Base-by-base conservation (phyloP, 2,113 vertebrate species). In the Hydrochoerus hydrochaeris region DNA sequence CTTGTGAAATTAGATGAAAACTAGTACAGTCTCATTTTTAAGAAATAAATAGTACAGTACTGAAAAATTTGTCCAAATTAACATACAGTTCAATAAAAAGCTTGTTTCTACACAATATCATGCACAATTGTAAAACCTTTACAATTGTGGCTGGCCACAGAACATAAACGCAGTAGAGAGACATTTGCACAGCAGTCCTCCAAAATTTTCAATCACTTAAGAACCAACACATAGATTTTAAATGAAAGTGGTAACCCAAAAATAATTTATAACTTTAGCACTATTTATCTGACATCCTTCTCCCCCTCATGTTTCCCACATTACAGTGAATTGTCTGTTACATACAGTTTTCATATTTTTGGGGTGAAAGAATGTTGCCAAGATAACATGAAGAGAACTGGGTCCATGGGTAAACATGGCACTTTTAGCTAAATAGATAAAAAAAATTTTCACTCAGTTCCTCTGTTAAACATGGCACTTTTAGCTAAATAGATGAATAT, bases 371-470 rank as follows among this genome's bases (percentile, higher is more conserved):
- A 97, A 95, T 49, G 49, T 16, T 86, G 58, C 35, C 54, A 82
- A 95, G 16, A 80, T 0, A 0, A 41, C 90, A 95, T 88, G 35
- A 97, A 96, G 67, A 98, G 46, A 97, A 82, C 49, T 88, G 92
- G 87, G 46, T 80, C 84, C 63, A 90, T 73, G 49, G 77, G 92
- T 92, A 96, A 98, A 98, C 98, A 96, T 54, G 89, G 90, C 95
- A 98, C 97, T 97, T 97, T 97, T 17, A 96, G 83, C 60, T 97
- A 96, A 97, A 98, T 85, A 90, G 86, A 93, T 91, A 92, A 52
- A 85, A 96, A 92, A 98, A 97, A 83, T 95, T 91, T 98, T 98
- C 97, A 99, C 98, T 98, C 96, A 97, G 96, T 98, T 98, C 97
- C 98, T 97, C 98, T 98, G 97, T 98, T 98, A 98, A 13, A 98